These are phyloP conservation scores for Colletes latitarsis DNA, from an alignment of 1,140 invertebrate species.

Conservation along the genomic window DNA sequence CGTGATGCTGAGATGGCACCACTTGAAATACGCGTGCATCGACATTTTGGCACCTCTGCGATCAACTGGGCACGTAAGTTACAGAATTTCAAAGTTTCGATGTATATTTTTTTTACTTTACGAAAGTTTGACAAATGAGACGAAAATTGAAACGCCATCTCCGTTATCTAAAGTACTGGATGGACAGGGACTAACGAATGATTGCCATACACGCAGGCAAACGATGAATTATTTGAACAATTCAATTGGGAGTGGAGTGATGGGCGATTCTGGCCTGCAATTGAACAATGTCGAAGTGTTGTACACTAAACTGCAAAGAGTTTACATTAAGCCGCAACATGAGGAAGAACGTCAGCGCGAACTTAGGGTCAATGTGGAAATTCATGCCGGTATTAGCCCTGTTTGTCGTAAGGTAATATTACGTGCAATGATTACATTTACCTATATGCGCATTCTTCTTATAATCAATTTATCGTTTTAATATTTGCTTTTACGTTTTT, in stretches of 20 bases:
- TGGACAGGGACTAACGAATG: conserved; percentile 39
- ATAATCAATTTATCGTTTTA: neutral
- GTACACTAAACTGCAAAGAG: conserved; percentile 78
- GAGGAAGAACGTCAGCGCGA: conserved; percentile 79
- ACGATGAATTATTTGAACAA: conserved; percentile 76
- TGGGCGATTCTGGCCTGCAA: conserved; percentile 72
- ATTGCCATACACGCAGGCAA: conserved; percentile 27
- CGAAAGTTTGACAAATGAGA: conserved; percentile 62
- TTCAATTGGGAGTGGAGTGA: conserved; percentile 63
- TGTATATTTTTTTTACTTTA: conserved; percentile 27
- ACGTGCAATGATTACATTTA: neutral
- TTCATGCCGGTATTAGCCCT: conserved; percentile 77
- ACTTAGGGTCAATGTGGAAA: conserved; percentile 78
- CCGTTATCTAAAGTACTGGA: conserved; percentile 14
- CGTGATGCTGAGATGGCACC: conserved; percentile 60
- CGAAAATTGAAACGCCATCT: conserved; percentile 17
- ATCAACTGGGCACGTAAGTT: conserved; percentile 29
- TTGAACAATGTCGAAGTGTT: conserved; percentile 78
- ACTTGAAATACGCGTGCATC: conserved; percentile 57
- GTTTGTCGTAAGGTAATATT: conserved; percentile 77
- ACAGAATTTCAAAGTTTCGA: conserved; percentile 56
- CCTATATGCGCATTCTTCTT: neutral
- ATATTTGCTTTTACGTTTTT: too few relatives aligned
- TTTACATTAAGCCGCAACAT: conserved; percentile 77
- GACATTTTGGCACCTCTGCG: too few relatives aligned